A percentile compares a stretch with the other conserved stretches of the same genome.
Evolutionary conservation across 2,888 invertebrate species (phyloP).

Genomic region (Apoderus coryli): DNA sequence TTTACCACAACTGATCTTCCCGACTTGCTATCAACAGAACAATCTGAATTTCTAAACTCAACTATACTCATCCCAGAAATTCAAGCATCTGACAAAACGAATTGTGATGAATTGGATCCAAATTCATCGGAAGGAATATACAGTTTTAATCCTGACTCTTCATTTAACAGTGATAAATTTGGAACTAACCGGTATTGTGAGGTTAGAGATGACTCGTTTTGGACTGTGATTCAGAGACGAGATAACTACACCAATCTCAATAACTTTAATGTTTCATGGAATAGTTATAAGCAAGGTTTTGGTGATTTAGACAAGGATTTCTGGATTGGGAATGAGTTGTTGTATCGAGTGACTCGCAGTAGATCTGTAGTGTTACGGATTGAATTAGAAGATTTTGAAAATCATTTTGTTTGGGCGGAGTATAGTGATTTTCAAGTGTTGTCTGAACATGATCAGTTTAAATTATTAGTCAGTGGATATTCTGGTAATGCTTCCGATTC

Average conservation of each 20-base stretch:
- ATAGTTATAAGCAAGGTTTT: conserved; percentile 41
- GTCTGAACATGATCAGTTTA: conserved; percentile 33
- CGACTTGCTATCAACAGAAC: neutral
- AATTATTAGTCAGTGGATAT: conserved; percentile 34
- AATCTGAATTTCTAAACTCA: neutral
- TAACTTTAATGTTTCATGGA: conserved; percentile 41
- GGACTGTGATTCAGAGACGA: conserved; percentile 40
- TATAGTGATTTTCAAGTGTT: conserved; percentile 29
- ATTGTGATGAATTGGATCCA: conserved; percentile 31
- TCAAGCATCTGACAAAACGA: conserved; percentile 21
- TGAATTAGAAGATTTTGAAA: conserved; percentile 38
- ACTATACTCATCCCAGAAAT: neutral
- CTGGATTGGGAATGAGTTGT: conserved; percentile 44
- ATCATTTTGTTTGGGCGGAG: conserved; percentile 35
- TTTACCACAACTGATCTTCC: conserved; percentile 1
- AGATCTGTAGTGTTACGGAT: conserved; percentile 34
- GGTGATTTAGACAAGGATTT: conserved; percentile 39
- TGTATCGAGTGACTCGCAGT: conserved; percentile 33
- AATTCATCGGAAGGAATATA: conserved; percentile 33
- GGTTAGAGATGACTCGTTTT: conserved; percentile 34
- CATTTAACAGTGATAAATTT: conserved; percentile 29
- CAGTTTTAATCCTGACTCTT: conserved; percentile 21
- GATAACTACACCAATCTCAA: conserved; percentile 30
- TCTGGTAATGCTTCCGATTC: conserved; percentile 39
- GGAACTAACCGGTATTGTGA: conserved; percentile 35